A percentile compares a stretch with the other conserved stretches of the same genome.
Conservation (phyloP, 2,888 invertebrate species). For the Athalia cordata region DNA sequence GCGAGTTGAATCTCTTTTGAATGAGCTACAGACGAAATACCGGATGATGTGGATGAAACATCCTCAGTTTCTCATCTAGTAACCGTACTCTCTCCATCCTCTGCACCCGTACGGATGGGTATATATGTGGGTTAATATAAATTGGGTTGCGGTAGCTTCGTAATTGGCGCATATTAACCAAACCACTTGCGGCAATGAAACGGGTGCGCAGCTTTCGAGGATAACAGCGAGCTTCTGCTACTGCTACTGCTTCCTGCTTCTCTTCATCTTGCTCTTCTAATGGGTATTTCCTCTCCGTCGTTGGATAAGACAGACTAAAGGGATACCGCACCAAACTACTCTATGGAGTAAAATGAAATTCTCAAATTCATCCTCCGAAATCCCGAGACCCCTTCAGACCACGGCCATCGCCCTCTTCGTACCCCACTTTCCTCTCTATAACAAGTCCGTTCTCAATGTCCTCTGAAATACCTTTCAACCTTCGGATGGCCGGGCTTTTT, state of each 20-base stretch:
- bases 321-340: conserved; percentile 26
- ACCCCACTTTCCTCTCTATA: conserved; percentile 15
- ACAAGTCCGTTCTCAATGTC: conserved; percentile 21
- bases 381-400: conserved; percentile 13
- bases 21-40: conserved; percentile 4
- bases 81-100: background rate
- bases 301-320: conserved; percentile 33
- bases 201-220: conserved; percentile 19
- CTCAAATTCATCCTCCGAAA: conserved; percentile 28
- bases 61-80: background rate
- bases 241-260: background rate
- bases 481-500: too few relatives aligned
- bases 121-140: conserved; percentile 52
- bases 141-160: conserved; percentile 56
- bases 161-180: conserved; percentile 59
- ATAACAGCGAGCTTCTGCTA: background rate
- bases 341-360: conserved; percentile 33
- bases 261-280: background rate
- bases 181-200: conserved; percentile 49
- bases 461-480: background rate
- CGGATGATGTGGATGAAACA: conserved; percentile 11
- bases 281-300: background rate
- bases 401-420: background rate
- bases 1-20: background rate
- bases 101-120: conserved; percentile 4